Base-by-base conservation (phyloP, 2,113 vertebrate genomes). In the Grantiella picta region DNA sequence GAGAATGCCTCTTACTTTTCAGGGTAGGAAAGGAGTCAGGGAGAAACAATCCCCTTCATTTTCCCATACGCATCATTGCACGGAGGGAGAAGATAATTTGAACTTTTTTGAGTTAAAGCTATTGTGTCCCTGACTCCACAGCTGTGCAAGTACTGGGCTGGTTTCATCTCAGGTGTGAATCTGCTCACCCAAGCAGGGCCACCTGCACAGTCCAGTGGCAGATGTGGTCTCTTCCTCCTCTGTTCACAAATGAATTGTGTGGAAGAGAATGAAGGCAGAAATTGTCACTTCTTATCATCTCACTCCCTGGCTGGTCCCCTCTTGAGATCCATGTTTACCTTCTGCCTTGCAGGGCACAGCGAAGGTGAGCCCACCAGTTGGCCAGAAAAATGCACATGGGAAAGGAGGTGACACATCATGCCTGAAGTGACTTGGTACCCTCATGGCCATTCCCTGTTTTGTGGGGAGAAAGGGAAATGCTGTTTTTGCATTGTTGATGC, bases 391-490 rank as follows among this genome's bases (percentile, higher is more conserved):
- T 20, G 11, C 3, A 2, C 15, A 7, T 70, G 59, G 35, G 29
- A 38, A 90, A 92, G 72, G 79, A 82, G 38, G 31, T 47, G n/a
- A 16, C 35, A 23, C 1, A 0, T 65, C 9, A 33, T 77, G 35
- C 21, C 54, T 63, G 47, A 47, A 81, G 38, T 49, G 1, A 0
- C 24, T 89, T 0, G 0, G 7, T 59, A 17, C 60, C 22, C 13
- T 38, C 33, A 5, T 0, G 1, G 35, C 44, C 9, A 0, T 54
- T 64, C 29, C 49, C 5, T 1, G 0, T 35, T 86, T 18, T 3
- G 0, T 7, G 10, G 31, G 9, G 8, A 85, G 28, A 65, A 28
- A 38, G 20, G 11, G 11, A 75, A 89, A 17, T 1, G 1, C 25
- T 47, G 13, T 0, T 35, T 86, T 18, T 44, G 31, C 49, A 23